Percentiles rank a stretch among this genome's conserved stretches.
Evolutionary conservation across 2,888 invertebrate species (phyloP).

Genomic region (Amblyjoppa fuscipennis): DNA sequence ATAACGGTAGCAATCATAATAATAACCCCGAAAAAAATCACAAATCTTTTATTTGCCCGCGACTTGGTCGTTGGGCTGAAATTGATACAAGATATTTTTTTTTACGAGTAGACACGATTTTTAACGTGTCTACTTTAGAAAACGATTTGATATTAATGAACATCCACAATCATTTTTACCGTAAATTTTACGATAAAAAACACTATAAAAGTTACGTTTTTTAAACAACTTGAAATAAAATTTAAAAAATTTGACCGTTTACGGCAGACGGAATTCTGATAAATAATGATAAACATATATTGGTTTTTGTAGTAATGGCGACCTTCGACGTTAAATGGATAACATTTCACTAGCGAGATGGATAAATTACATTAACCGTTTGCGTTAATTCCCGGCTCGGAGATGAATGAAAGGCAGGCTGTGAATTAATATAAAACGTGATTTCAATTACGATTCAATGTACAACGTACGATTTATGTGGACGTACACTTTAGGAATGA

Average conservation of each 20-base stretch:
- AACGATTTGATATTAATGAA: not conserved
- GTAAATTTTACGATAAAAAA: not conserved
- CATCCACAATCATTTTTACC: not conserved
- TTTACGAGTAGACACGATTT: no score
- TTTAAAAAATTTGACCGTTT: no score
- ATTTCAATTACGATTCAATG: conserved; percentile 36
- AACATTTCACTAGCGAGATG: conserved; percentile 1
- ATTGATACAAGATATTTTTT: no score
- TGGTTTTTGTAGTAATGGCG: not conserved
- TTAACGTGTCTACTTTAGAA: not conserved
- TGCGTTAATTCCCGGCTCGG: not conserved
- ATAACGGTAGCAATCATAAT: not conserved
- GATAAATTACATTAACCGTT: conserved; percentile 4
- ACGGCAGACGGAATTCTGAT: no score
- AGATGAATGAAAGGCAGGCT: not conserved
- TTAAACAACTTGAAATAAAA: no score
- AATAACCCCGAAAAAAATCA: not conserved
- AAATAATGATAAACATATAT: no score
- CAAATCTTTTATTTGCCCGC: not conserved
- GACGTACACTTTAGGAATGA: conserved; percentile 31
- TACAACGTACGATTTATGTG: conserved; percentile 16
- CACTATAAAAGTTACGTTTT: not conserved
- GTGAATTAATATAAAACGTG: conserved; percentile 35
- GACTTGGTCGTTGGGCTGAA: not conserved
- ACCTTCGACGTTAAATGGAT: not conserved